Evolutionary conservation across 2,113 vertebrate species (phyloP), one percentile per base, ranked within the genome.

Genomic region (Echinops telfairi): DNA sequence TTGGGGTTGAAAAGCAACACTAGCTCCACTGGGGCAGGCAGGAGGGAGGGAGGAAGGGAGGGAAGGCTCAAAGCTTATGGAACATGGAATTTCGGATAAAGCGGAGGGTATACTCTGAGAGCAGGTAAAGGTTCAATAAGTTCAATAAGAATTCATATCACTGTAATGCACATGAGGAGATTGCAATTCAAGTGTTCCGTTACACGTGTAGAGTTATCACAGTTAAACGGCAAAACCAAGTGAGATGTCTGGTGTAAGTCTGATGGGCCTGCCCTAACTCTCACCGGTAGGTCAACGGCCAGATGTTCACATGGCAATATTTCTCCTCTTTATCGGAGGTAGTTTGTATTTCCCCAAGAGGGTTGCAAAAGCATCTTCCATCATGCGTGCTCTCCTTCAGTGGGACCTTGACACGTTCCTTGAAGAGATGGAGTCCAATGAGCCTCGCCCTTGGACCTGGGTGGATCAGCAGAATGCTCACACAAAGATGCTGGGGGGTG

Each of bases 331-430:
- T 47, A 40, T 90, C 66, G 5, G 17, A 43, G 19, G 43, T 29
- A 88, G 3, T 84, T 73, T 36, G 2, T 23, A 22, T 66, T 91
- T 95, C 73, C 84, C 62, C 43, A 91, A 94, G 66, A 66, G 27
- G 10, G 33, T 20, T 53, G 40, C n/a, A 62, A 43, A 4, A n/a
- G 0, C 10, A 64, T 71, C 33, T 76, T 27, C 25, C 25, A 53
- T 6, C 3, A 25, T 10, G 81, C n/a, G 1, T 16, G 33, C 31
- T 93, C 8, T 47, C 78, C 68, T 71, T 12, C 36, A 86, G n/a
- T 47, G 27, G 53, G 31, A 82, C 22, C 23, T 88, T 23, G 20
- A 9, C 2, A 11, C 20, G 29, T 2, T 20, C 78, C 20, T 29
- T 20, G 12, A 89, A 86, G 16, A 60, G 2, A 6, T 33, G 53